phyloP scores from a whole-genome alignment of 1,140 invertebrate species.

The Drosophila virilis region DNA sequence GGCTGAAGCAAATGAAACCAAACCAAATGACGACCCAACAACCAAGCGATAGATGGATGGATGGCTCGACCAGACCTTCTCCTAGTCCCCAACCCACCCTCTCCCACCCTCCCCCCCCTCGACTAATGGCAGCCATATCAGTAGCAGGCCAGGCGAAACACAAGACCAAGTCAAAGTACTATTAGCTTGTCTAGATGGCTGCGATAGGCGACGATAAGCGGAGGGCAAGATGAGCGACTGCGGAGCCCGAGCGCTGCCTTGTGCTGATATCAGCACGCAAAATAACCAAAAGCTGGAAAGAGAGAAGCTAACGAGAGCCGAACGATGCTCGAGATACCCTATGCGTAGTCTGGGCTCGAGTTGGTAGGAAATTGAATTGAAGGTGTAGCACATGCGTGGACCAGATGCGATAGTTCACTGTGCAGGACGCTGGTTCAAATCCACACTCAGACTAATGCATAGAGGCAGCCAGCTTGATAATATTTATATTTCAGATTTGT shows the following conservation, averaged over 20 bases:
- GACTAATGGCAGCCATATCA: conserved; percentile 47
- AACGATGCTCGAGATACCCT: not conserved
- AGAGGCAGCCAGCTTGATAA: too few species aligned
- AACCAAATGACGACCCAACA: conserved; percentile 45
- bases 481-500: too few species aligned
- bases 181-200: conserved; percentile 57
- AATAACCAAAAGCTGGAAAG: conserved; percentile 19
- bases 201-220: conserved; percentile 49
- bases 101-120: not conserved
- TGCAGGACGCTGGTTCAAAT: too few species aligned
- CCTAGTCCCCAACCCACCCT: not conserved
- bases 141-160: conserved; percentile 22
- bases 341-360: not conserved
- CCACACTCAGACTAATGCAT: too few species aligned
- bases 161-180: conserved; percentile 41
- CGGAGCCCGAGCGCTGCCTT: conserved; percentile 13
- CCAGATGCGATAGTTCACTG: not conserved
- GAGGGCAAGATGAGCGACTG: conserved; percentile 33
- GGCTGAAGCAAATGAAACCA: conserved; percentile 34
- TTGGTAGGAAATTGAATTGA: not conserved
- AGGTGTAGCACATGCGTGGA: not conserved
- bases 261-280: conserved; percentile 44
- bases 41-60: conserved; percentile 59
- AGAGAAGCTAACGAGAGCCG: not conserved
- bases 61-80: conserved; percentile 37